phyloP scores from a whole-genome alignment of 1,140 invertebrate species.

The Habropoda laboriosa region DNA sequence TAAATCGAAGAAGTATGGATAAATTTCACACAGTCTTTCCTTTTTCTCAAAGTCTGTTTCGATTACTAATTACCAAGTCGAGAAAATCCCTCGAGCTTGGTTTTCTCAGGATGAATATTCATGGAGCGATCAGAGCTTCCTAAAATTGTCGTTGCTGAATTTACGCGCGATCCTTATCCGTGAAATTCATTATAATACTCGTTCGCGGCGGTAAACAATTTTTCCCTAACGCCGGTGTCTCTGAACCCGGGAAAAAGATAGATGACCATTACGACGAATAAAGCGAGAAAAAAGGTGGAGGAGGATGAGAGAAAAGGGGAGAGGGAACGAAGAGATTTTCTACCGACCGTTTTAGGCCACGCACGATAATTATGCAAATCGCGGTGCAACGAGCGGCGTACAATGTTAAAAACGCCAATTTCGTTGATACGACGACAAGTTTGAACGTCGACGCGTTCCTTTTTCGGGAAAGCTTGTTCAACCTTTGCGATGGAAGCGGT shows the following conservation, averaged over 20 bases:
- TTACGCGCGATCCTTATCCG: slow-evolving; percentile 57
- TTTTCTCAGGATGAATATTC: slow-evolving; percentile 56
- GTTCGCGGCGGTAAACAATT: slow-evolving; percentile 19
- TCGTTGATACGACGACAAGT: neutral
- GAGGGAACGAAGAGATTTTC: neutral
- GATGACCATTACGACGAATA: slow-evolving; percentile 1
- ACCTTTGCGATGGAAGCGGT: neutral
- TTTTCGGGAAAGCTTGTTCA: neutral
- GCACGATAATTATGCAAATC: slow-evolving; percentile 49
- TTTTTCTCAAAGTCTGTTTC: neutral
- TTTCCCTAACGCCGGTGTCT: neutral
- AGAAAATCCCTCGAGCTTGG: neutral
- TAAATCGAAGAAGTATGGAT: slow-evolving; percentile 4
- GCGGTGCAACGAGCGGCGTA: neutral
- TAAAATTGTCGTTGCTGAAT: slow-evolving; percentile 57
- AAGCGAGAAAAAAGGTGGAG: neutral
- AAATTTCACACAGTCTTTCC: neutral
- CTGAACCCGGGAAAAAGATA: neutral
- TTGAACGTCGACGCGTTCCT: neutral
- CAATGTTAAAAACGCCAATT: slow-evolving; percentile 29
- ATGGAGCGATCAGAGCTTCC: slow-evolving; percentile 44
- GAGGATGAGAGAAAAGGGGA: neutral
- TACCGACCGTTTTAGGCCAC: neutral
- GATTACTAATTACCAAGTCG: slow-evolving; percentile 14
- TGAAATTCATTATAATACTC: slow-evolving; percentile 58